Evolutionary conservation across 2,797 vertebrate species (phyloP).

Genomic region (Acrocephalus scirpaceus): DNA sequence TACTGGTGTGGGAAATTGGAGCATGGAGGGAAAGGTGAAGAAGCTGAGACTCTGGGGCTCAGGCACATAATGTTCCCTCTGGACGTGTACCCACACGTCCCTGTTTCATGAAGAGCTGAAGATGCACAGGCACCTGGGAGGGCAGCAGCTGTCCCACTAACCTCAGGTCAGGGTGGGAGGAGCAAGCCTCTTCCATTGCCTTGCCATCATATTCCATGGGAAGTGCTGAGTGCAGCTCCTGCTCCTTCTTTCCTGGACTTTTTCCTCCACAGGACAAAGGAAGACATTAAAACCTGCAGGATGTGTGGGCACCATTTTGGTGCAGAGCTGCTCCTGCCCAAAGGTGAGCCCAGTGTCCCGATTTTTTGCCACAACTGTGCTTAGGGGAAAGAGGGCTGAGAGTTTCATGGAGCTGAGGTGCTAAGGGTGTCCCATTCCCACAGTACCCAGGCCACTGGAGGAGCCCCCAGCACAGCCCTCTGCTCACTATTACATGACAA

Average conservation of each 20-base stretch:
- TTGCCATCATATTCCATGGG: background rate
- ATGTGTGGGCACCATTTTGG: constrained; percentile 62
- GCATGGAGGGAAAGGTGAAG: background rate
- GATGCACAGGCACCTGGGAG: background rate
- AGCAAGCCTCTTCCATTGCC: background rate
- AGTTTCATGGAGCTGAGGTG: background rate
- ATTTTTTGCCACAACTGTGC: accelerated
- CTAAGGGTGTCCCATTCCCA: background rate
- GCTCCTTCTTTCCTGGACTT: background rate
- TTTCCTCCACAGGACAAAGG: constrained; percentile 63
- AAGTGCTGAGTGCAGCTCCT: background rate
- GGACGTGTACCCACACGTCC: background rate
- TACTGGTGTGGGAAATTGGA: background rate
- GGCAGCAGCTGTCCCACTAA: accelerated
- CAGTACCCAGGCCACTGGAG: constrained; percentile 1
- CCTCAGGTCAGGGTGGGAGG: background rate
- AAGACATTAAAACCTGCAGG: constrained; percentile 71
- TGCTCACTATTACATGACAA: background rate
- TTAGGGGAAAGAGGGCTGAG: background rate
- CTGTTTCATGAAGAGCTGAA: background rate
- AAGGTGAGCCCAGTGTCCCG: constrained; percentile 18
- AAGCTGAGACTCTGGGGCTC: background rate
- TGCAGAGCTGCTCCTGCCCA: constrained; percentile 77
- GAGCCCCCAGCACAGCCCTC: background rate
- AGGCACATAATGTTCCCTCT: background rate